These are phyloP conservation scores for Mionectes olivaceus DNA, from an alignment of 2,797 vertebrate species.

Conservation along the genomic window DNA sequence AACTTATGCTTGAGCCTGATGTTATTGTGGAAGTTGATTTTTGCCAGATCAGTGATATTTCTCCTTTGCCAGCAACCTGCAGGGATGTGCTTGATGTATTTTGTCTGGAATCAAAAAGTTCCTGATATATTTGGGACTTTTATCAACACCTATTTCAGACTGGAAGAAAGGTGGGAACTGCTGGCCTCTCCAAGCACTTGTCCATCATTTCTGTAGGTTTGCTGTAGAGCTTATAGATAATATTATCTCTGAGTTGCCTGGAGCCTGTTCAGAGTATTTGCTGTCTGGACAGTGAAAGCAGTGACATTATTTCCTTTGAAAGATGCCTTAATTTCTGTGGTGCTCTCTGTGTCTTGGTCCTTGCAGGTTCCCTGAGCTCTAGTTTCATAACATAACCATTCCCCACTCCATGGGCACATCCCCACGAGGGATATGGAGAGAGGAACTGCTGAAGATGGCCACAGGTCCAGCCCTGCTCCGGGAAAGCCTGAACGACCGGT, in stretches of 20 bases:
- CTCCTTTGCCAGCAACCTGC: background rate
- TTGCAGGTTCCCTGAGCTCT: background rate
- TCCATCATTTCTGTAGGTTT: background rate
- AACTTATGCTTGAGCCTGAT: background rate
- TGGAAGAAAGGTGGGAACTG: background rate
- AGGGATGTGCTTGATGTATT: background rate
- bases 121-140: background rate
- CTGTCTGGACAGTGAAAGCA: background rate
- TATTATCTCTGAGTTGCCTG: background rate
- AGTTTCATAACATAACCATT: rapidly evolving
- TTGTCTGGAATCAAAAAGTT: background rate
- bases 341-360: background rate
- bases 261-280: background rate
- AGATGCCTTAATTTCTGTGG: background rate
- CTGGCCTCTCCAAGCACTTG: background rate
- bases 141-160: background rate
- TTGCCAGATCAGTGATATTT: background rate
- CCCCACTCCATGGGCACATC: rapidly evolving
- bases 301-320: background rate
- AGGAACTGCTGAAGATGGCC: background rate
- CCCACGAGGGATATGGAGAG: background rate
- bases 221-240: background rate
- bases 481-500: background rate
- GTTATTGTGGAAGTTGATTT: background rate
- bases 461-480: background rate